Evolutionary conservation across 2,797 vertebrate genomes (phyloP), one percentile per base, ranked within the genome.

Genomic region (Falco columbarius): DNA sequence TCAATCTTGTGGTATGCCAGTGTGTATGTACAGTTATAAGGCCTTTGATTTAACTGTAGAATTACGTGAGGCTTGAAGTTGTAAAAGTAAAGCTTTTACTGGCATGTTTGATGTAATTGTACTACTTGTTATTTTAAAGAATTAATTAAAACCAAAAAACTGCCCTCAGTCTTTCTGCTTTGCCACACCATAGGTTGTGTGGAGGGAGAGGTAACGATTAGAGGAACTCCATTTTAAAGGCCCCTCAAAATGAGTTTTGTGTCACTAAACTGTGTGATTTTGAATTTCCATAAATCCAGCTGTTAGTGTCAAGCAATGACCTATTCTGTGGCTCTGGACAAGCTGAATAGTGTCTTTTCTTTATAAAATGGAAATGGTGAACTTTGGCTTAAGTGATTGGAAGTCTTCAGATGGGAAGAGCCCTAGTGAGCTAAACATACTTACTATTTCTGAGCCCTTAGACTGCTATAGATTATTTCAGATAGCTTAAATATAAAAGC

Each of bases 131-230:
- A 22, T 9, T 9, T 46, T 13, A 58, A 58, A 71, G 62, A 79
- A 11, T 8, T 29, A 26, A 26, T 61, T 65, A 12, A 5, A 62
- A n/a, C 14, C 1, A 7, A 65, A 90, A 52, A 42, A 1, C 18
- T 65, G 12, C 10, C 11, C 8, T 46, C 19, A 54, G 0, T 59
- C 36, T 65, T 81, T 63, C 22, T 44, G 24, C 32, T 70, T 81
- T 66, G 47, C 27, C 14, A 18, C 7, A 24, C 6, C 7, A 5
- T 0, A 1, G 6, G 5, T 34, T 6, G 5, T 62, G 14, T 34
- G 9, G 36, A 40, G 14, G 9, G 4, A 65, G 44, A 42, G 19
- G 23, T 42, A 23, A 62, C 42, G 8, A 36, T 26, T 30, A 49
- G 34, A 76, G 24, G 8, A 79, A 44, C 4, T 54, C 3, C 38